Conservation (phyloP, 1,140 invertebrate species). For the Sweltsa coloradensis region DNA sequence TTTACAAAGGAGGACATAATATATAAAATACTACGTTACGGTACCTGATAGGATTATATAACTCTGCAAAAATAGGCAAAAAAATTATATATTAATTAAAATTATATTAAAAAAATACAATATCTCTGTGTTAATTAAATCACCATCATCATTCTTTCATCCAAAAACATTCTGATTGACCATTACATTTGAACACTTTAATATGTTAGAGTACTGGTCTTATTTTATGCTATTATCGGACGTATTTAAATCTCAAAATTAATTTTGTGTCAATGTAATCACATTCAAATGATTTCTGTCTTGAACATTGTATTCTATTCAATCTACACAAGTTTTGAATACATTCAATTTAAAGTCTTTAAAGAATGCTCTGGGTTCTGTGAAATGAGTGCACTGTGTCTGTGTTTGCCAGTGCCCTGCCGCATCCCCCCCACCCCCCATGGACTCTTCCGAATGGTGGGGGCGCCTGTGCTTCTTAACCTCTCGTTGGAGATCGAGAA, state of each 20-base stretch:
- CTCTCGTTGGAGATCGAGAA: slow-evolving; percentile 38
- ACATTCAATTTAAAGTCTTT: no score
- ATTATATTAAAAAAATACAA: no score
- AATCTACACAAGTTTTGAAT: no score
- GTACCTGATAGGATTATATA: no score
- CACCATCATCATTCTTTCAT: neutral
- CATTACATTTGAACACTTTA: neutral
- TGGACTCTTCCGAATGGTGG: slow-evolving; percentile 37
- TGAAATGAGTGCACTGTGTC: neutral
- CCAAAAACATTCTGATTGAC: neutral
- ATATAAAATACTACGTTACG: no score
- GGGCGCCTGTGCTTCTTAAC: neutral
- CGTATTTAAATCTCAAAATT: neutral
- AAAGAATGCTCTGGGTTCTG: no score
- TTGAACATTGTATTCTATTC: neutral
- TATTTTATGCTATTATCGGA: neutral
- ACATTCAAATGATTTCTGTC: neutral
- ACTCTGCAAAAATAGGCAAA: no score
- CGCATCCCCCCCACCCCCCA: slow-evolving; percentile 46
- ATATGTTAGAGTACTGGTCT: neutral
- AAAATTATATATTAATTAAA: no score
- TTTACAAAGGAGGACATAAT: no score
- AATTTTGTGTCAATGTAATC: neutral
- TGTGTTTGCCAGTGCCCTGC: slow-evolving; percentile 48
- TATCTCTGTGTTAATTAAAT: neutral